Base-by-base conservation (phyloP, 2,797 vertebrate species). In the Gorsachius magnificus region DNA sequence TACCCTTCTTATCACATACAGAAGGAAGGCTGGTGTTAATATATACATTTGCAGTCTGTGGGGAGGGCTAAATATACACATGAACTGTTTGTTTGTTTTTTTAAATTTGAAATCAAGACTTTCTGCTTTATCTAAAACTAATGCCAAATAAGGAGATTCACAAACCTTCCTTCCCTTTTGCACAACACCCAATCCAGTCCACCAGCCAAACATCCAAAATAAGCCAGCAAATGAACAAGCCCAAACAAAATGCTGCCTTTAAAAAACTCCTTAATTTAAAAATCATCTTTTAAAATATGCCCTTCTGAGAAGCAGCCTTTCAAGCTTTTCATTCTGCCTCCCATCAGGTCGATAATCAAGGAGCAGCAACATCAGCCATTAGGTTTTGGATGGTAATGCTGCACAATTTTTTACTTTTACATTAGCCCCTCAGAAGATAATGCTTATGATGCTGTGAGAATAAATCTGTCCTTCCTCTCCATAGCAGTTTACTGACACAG, bases 401-500 rank as follows among this genome's bases (percentile, higher is more conserved):
- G 80, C 88, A 90, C 94, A 72, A 92, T 94, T 96, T 95, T 94
- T 95, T 92, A 72, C 45, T 92, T 93, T 95, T 84, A 83, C 85
- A 91, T 95, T 91, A 94, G 92, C 54, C 28, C 71, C 90, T 97
- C 95, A 19, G 87, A 98, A 96, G 93, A 95, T 95, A 89, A 89
- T 94, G 92, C 84, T 95, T 91, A 92, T 75, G 88, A 97, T 94
- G 90, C 95, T 94, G 94, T 69, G 93, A 96, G 89, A 97, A 91
- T 95, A 96, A 97, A 96, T 97, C 79, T 96, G 83, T 93, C 89
- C 88, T 96, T 94, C 84, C 51, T 57, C 84, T 90, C 61, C 58
- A 25, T 81, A 95, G 92, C 84, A 86, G 84, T 96, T 96, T 96
- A 94, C 92, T 95, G 97, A 96, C 94, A 97, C 84, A 91, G 95